Evolutionary conservation across 2,888 invertebrate species (phyloP).

Genomic region (Oxycera nigricornis): DNA sequence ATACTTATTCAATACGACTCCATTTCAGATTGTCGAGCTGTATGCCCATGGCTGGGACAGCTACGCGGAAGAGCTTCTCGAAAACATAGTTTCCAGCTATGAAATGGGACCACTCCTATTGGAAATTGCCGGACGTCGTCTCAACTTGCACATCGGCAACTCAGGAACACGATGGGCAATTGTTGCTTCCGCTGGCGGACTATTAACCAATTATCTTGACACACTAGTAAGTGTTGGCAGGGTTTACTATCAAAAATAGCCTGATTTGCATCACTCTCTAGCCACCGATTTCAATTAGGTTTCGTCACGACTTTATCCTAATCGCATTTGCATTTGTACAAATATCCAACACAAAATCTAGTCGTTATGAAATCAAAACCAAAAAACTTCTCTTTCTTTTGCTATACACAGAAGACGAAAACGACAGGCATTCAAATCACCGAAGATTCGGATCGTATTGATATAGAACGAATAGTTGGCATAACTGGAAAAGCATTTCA

Average conservation of each 20-base stretch:
- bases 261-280: neutral
- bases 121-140: constrained; percentile 80
- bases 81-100: constrained; percentile 73
- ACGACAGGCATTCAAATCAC: constrained; percentile 52
- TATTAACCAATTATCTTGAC: constrained; percentile 78
- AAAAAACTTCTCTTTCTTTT: constrained; percentile 16
- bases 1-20: constrained; percentile 6
- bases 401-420: constrained; percentile 43
- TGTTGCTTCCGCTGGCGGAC: constrained; percentile 79
- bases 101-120: constrained; percentile 75
- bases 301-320: neutral
- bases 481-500: constrained; percentile 61
- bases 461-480: constrained; percentile 56
- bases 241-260: constrained; percentile 49
- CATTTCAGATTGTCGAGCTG: constrained; percentile 66
- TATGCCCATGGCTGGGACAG: constrained; percentile 70
- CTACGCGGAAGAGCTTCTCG: constrained; percentile 69
- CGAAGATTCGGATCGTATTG: constrained; percentile 55
- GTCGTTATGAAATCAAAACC: neutral
- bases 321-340: neutral
- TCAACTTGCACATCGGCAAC: constrained; percentile 71
- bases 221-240: constrained; percentile 64
- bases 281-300: too few relatives aligned
- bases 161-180: constrained; percentile 69
- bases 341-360: neutral